Percentiles rank a stretch among this genome's conserved stretches.
These are phyloP conservation scores for Dysdera silvatica DNA, from an alignment of 1,140 invertebrate species.

Conservation along the genomic window DNA sequence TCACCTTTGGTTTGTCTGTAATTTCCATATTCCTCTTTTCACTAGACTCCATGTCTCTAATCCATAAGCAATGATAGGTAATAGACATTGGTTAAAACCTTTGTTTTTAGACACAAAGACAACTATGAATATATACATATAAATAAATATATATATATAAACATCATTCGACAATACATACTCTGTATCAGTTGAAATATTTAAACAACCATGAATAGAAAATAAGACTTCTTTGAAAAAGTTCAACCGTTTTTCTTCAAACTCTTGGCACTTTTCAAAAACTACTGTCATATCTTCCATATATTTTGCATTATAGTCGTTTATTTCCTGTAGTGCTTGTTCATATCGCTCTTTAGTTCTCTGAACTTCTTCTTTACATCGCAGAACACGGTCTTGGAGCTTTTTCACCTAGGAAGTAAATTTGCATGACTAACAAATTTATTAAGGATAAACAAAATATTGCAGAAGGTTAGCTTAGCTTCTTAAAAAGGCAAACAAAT, in stretches of 20 bases:
- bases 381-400: slow-evolving; percentile 86
- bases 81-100: too few relatives aligned
- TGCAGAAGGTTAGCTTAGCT: not conserved
- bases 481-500: too few relatives aligned
- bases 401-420: slow-evolving; percentile 70
- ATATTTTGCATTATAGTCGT: slow-evolving; percentile 91
- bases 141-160: too few relatives aligned
- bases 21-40: too few relatives aligned
- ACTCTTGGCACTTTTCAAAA: slow-evolving; percentile 91
- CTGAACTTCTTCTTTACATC: slow-evolving; percentile 87
- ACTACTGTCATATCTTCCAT: slow-evolving; percentile 93
- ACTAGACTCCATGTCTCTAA: too few relatives aligned
- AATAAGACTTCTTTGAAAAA: slow-evolving; percentile 94
- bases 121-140: too few relatives aligned
- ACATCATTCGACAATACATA: too few relatives aligned
- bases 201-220: slow-evolving; percentile 83
- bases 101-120: too few relatives aligned
- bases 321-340: slow-evolving; percentile 80
- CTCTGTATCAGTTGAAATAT: slow-evolving; percentile 83
- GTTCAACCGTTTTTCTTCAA: slow-evolving; percentile 81
- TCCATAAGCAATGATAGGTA: too few relatives aligned
- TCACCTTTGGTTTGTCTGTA: too few relatives aligned
- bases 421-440: too few relatives aligned
- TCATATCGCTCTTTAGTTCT: slow-evolving; percentile 89
- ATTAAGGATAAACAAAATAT: not conserved